These are phyloP conservation scores for Symphodus melops DNA, from an alignment of 2,113 vertebrate genomes.

Conservation along the genomic window DNA sequence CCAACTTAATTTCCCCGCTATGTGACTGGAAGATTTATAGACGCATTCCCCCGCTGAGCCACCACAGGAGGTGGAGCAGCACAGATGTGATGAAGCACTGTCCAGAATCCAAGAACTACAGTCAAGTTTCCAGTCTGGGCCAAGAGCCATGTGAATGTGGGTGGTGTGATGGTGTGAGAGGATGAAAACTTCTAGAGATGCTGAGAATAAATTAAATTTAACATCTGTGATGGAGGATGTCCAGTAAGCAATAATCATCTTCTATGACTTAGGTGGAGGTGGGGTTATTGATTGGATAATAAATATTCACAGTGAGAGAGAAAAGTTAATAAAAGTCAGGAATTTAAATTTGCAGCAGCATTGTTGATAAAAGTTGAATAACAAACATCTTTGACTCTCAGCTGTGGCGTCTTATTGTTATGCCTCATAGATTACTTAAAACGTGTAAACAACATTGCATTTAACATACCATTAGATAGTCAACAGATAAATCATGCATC, in stretches of 20 bases:
- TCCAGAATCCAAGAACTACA: slow-evolving; percentile 69
- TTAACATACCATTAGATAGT: too few relatives aligned
- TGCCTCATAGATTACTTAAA: too few relatives aligned
- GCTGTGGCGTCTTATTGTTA: too few relatives aligned
- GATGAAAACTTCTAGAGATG: slow-evolving; percentile 42
- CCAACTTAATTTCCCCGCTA: slow-evolving; percentile 66
- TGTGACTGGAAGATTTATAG: slow-evolving; percentile 79
- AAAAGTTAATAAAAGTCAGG: neutral
- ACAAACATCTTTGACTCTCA: neutral
- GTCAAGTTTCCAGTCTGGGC: slow-evolving; percentile 50
- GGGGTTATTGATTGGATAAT: slow-evolving; percentile 5
- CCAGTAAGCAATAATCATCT: slow-evolving; percentile 32
- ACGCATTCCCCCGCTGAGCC: slow-evolving; percentile 58
- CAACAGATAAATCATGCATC: too few relatives aligned
- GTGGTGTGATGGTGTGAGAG: slow-evolving; percentile 30
- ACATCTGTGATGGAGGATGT: slow-evolving; percentile 53
- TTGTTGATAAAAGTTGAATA: neutral
- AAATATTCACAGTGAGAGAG: neutral
- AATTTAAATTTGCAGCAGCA: neutral
- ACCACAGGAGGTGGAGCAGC: slow-evolving; percentile 65
- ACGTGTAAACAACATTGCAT: too few relatives aligned
- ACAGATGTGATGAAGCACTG: slow-evolving; percentile 73
- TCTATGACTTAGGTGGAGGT: neutral
- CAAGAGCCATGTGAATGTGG: slow-evolving; percentile 54
- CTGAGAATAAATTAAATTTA: slow-evolving; percentile 57